Percentiles rank a stretch among this genome's conserved stretches.
phyloP scores from a whole-genome alignment of 35 echinoderm and acorn worm genomes.

The Apostichopus californicus region DNA sequence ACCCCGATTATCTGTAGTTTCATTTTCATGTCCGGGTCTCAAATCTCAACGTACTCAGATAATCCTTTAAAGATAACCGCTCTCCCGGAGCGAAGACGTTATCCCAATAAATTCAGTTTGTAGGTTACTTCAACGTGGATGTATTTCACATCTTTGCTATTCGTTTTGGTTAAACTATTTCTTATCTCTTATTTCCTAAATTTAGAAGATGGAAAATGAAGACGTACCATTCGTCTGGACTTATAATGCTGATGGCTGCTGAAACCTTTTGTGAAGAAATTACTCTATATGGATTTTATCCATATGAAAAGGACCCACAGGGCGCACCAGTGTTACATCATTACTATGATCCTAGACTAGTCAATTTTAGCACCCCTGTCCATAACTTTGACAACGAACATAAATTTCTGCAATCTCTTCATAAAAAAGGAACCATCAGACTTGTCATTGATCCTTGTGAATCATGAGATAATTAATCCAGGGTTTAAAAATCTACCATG shows the following conservation, averaged over 20 bases:
- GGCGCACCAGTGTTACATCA: constrained; percentile 3
- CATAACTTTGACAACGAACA: constrained; percentile 30
- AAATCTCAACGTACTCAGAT: too few species aligned
- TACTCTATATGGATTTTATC: constrained; percentile 21
- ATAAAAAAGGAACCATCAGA: background rate
- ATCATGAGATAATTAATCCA: too few species aligned
- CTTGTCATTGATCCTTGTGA: background rate
- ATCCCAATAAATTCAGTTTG: too few species aligned
- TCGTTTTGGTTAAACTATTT: background rate
- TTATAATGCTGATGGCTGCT: background rate
- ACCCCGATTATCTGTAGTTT: too few species aligned
- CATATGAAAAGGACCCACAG: constrained; percentile 1
- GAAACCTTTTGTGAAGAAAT: constrained; percentile 9
- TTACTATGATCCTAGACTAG: constrained; percentile 14
- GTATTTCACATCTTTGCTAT: too few species aligned
- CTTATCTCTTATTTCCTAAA: background rate
- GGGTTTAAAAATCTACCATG: too few species aligned
- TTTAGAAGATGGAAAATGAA: constrained; percentile 6
- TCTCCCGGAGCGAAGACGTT: too few species aligned
- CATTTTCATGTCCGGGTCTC: too few species aligned
- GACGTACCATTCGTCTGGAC: background rate
- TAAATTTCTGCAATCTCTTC: background rate
- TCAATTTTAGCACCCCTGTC: background rate
- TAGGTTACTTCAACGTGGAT: too few species aligned
- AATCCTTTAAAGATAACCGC: too few species aligned